Evolutionary conservation across 2,888 invertebrate species (phyloP).

Genomic region (Cerastoderma edule): DNA sequence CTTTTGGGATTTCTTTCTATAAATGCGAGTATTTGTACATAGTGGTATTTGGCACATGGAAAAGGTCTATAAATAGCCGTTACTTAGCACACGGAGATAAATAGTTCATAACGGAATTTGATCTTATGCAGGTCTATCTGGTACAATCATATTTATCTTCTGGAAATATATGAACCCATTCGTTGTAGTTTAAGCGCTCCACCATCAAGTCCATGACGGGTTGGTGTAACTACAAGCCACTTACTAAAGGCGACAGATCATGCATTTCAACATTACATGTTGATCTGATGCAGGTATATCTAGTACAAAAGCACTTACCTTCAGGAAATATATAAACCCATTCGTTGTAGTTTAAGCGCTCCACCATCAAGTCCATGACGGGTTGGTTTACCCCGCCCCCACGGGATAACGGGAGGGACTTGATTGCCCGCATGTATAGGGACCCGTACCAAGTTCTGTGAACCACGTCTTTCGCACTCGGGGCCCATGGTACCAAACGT

Average conservation of each 20-base stretch:
- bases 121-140: too few relatives aligned
- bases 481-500: slow-evolving; percentile 1
- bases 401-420: slow-evolving; percentile 19
- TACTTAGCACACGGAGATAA: too few relatives aligned
- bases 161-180: slow-evolving; percentile 32
- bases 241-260: too few relatives aligned
- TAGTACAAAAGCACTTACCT: too few relatives aligned
- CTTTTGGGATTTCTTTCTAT: too few relatives aligned
- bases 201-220: slow-evolving; percentile 16
- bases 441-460: background rate
- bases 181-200: slow-evolving; percentile 9
- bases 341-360: slow-evolving; percentile 13
- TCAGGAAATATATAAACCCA: slow-evolving; percentile 33
- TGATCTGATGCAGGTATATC: too few relatives aligned
- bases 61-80: too few relatives aligned
- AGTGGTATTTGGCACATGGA: too few relatives aligned
- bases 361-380: slow-evolving; percentile 13
- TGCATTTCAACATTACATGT: too few relatives aligned
- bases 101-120: too few relatives aligned
- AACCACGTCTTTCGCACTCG: background rate
- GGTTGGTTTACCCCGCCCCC: slow-evolving; percentile 24
- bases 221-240: slow-evolving; percentile 17
- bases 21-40: too few relatives aligned
- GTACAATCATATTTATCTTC: too few relatives aligned
- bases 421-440: slow-evolving; percentile 12